Conservation (phyloP, 2,888 invertebrate species). For the Mesorhabditis spiculigera region DNA sequence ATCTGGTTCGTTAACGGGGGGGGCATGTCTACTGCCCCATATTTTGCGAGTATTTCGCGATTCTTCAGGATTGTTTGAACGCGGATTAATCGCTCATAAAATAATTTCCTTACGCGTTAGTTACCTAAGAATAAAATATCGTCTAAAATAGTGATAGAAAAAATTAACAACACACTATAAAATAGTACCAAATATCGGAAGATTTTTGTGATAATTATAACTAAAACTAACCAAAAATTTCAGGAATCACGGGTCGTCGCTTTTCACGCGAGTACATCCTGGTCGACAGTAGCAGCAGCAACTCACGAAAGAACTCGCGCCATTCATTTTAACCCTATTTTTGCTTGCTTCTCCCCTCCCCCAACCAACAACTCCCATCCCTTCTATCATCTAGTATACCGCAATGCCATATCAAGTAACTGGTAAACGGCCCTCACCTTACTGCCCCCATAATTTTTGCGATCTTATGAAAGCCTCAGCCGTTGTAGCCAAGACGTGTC, state of each 20-base stretch:
- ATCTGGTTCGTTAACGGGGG: too few relatives aligned
- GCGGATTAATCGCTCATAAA: too few relatives aligned
- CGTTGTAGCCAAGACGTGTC: too few relatives aligned
- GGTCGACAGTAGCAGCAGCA: conserved; percentile 6
- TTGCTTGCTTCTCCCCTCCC: background rate
- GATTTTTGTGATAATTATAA: too few relatives aligned
- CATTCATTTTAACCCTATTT: background rate
- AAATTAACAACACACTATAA: background rate
- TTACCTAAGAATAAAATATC: background rate
- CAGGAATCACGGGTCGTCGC: background rate
- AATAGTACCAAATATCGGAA: too few relatives aligned
- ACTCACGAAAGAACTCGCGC: background rate
- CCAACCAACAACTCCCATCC: background rate
- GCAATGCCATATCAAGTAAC: background rate
- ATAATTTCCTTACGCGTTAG: too few relatives aligned
- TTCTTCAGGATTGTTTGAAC: too few relatives aligned
- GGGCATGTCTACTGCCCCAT: too few relatives aligned
- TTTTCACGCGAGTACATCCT: conserved; percentile 6
- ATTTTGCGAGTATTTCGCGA: too few relatives aligned
- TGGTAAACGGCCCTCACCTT: background rate
- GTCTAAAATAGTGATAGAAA: background rate
- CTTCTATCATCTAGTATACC: background rate
- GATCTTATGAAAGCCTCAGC: too few relatives aligned
- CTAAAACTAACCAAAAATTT: background rate
- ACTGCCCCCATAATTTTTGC: too few relatives aligned